Evolutionary conservation across 1,140 invertebrate species (phyloP).

Genomic region (Oedothorax gibbosus): DNA sequence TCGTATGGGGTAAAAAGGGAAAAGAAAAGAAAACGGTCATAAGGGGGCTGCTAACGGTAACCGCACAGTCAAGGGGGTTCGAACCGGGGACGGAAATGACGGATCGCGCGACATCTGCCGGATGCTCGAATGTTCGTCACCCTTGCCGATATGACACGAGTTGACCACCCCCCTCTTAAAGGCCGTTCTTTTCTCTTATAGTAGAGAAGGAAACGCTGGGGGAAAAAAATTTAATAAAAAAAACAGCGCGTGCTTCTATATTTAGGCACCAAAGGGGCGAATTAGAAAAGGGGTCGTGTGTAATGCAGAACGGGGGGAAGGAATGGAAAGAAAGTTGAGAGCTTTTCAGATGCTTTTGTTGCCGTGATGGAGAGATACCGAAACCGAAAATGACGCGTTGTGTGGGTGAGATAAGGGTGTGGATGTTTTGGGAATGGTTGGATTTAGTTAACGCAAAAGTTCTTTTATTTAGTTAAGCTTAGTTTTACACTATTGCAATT

Average conservation of each 20-base stretch:
- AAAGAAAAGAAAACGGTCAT: background rate
- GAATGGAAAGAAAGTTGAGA: background rate
- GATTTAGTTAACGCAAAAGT: no score
- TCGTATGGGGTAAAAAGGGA: background rate
- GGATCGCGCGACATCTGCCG: slow-evolving; percentile 60
- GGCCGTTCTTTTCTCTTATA: slow-evolving; percentile 22
- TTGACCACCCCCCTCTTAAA: slow-evolving; percentile 47
- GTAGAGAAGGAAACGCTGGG: slow-evolving; percentile 17
- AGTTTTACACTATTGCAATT: no score
- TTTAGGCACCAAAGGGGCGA: slow-evolving; percentile 33
- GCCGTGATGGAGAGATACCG: no score
- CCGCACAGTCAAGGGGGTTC: background rate
- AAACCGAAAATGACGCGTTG: no score
- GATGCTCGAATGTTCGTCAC: slow-evolving; percentile 56
- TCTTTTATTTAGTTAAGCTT: no score
- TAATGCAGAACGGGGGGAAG: background rate
- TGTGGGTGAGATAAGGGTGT: no score
- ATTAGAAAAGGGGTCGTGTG: background rate
- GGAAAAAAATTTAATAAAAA: background rate
- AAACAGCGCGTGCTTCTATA: slow-evolving; percentile 4
- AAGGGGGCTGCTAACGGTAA: no score
- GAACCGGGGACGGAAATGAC: slow-evolving; percentile 56
- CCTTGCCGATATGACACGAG: slow-evolving; percentile 52
- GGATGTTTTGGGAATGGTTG: no score
- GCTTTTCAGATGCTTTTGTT: background rate